Base-by-base conservation (phyloP, 2,888 invertebrate species). In the Synergus laeviventris region DNA sequence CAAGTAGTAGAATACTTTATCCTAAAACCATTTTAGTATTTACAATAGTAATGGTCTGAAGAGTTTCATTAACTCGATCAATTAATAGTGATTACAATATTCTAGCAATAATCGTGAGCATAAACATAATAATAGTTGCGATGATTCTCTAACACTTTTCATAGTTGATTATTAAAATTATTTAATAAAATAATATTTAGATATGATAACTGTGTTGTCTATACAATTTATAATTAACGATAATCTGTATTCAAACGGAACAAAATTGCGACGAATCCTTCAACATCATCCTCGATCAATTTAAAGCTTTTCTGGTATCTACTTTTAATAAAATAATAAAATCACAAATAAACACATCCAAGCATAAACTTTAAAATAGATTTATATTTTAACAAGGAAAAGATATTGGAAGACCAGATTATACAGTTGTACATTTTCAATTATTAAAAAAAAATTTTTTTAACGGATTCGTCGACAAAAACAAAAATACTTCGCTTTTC, bases 1-100 rank as follows among this genome's bases (percentile, higher is more conserved):
- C 81, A 78, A 78, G 73, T 79, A 78, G 77, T 62, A 78, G 73
- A 78, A 79, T 70, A 75, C 78, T 81, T 83, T 81, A 83, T 76
- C 74, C 74, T 74, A 78, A 16, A 76, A 39, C 78, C 81, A 79
- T 75, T 81, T 84, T 81, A 80, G 80, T 84, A 84, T 84, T 56
- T 85, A 85, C 84, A 84, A 82, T 81, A 81, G 80, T 82, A 81
- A 82, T 84, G 81, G 81, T 79, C 78, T 77, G 79, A 75, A 61
- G 74, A 76, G 54, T 78, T 70, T 78, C 42, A 61, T 74, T 66
- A 76, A 76, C 21, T 74, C 66, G 54, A 76, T 74, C 70, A 38
- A 78, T 76, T 78, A 75, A 79, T 81, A 78, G 80, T 81, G 74
- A 79, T 31, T 61, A 36, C 31, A 61, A 56, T n/a, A n/a, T 66